Percentiles rank a stretch among this genome's conserved stretches.
These are phyloP conservation scores for Drosophila punjabiensis DNA, from an alignment of 1,140 invertebrate genomes.

Conservation along the genomic window DNA sequence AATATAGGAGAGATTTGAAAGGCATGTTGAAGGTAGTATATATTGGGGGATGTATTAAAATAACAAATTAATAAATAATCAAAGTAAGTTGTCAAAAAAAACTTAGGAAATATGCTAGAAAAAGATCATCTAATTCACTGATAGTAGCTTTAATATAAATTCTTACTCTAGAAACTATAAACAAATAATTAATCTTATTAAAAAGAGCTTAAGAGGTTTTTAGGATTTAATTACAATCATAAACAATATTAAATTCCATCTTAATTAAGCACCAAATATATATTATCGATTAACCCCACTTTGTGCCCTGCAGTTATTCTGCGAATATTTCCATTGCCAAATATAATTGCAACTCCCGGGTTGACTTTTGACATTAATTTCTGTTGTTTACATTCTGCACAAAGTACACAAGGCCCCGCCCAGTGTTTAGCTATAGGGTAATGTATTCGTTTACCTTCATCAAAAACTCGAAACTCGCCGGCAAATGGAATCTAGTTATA, in stretches of 20 bases:
- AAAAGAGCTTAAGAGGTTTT: too few species aligned
- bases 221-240: too few species aligned
- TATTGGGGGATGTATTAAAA: neutral
- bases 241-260: neutral
- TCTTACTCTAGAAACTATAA: too few species aligned
- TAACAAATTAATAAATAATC: too few species aligned
- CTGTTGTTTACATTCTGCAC: constrained; percentile 15
- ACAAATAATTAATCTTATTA: too few species aligned
- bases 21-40: too few species aligned
- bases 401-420: constrained; percentile 30
- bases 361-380: constrained; percentile 33
- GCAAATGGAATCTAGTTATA: constrained; percentile 78
- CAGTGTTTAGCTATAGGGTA: constrained; percentile 16
- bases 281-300: neutral
- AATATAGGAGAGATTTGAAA: neutral
- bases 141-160: too few species aligned
- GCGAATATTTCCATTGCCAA: neutral
- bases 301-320: neutral
- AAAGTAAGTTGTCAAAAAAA: too few species aligned
- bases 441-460: constrained; percentile 71
- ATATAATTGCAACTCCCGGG: constrained; percentile 5
- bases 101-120: too few species aligned
- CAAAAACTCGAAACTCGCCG: constrained; percentile 63
- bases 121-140: too few species aligned
- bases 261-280: too few species aligned